Evolutionary conservation across 2,888 invertebrate genomes (phyloP).

Genomic region (Lasioglossum figueresi): DNA sequence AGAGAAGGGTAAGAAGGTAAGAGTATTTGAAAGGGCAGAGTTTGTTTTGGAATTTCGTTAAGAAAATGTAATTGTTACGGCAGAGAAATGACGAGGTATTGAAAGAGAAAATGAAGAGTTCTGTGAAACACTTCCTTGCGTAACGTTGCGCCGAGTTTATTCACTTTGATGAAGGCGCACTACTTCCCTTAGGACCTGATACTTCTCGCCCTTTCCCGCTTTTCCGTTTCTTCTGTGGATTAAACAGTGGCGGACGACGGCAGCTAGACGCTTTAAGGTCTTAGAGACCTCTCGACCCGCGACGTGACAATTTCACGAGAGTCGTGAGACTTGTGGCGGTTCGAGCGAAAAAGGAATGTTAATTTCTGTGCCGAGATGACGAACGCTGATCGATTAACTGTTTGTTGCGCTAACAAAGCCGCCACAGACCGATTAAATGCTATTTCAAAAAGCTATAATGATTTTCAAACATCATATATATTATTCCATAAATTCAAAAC

Average conservation of each 20-base stretch:
- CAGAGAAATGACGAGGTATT: not conserved
- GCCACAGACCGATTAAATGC: not conserved
- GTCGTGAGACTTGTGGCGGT: not conserved
- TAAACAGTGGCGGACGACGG: conserved; percentile 31
- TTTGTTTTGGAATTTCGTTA: not conserved
- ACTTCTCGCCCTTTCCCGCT: conserved; percentile 26
- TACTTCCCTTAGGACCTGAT: conserved; percentile 43
- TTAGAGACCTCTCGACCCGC: conserved; percentile 21
- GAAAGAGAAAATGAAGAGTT: not conserved
- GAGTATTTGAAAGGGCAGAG: not conserved
- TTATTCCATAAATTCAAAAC: too few relatives aligned
- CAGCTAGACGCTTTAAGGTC: conserved; percentile 32
- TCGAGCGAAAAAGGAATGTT: not conserved
- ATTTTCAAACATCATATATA: too few relatives aligned
- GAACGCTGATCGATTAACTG: not conserved
- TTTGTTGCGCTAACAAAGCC: not conserved
- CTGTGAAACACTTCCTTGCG: conserved; percentile 19
- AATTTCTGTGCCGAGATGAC: not conserved
- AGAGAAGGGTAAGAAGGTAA: not conserved
- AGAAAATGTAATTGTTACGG: not conserved
- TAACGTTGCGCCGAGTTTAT: conserved; percentile 51
- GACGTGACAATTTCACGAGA: conserved; percentile 15
- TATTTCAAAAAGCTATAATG: not conserved
- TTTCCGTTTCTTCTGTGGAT: conserved; percentile 23
- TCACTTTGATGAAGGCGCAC: conserved; percentile 54